phyloP scores from a whole-genome alignment of 2,797 vertebrate genomes.

The Cephalopachus bancanus region DNA sequence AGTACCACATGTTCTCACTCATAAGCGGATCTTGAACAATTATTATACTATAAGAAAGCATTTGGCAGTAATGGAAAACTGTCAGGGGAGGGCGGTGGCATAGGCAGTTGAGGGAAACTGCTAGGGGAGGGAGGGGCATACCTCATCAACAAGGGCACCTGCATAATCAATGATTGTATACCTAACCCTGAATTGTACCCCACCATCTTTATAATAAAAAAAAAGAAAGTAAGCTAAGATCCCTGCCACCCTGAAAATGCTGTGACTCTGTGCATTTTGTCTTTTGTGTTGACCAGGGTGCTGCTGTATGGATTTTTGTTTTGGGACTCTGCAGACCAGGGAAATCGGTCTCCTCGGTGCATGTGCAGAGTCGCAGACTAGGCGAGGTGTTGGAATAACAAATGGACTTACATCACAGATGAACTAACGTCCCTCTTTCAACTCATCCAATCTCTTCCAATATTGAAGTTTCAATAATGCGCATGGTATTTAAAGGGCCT shows the following conservation, averaged over 20 bases:
- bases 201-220: no score
- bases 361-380: no score
- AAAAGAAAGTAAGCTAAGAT: neutral
- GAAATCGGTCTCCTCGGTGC: neutral
- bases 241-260: neutral
- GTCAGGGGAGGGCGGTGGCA: no score
- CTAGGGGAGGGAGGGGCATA: no score
- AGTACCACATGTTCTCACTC: no score
- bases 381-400: neutral
- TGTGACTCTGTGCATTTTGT: neutral
- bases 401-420: neutral
- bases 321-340: neutral
- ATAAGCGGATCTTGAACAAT: no score
- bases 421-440: neutral
- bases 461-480: neutral
- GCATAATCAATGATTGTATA: no score
- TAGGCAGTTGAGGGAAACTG: no score
- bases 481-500: neutral
- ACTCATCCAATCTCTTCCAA: neutral
- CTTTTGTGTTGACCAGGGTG: rapidly evolving
- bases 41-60: no score
- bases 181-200: no score
- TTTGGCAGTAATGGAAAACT: no score
- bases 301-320: neutral
- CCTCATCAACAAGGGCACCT: no score